Evolutionary conservation across 2,797 vertebrate species (phyloP), one percentile per base, ranked within the genome.

Genomic region (Spinibarbus caldwelli): DNA sequence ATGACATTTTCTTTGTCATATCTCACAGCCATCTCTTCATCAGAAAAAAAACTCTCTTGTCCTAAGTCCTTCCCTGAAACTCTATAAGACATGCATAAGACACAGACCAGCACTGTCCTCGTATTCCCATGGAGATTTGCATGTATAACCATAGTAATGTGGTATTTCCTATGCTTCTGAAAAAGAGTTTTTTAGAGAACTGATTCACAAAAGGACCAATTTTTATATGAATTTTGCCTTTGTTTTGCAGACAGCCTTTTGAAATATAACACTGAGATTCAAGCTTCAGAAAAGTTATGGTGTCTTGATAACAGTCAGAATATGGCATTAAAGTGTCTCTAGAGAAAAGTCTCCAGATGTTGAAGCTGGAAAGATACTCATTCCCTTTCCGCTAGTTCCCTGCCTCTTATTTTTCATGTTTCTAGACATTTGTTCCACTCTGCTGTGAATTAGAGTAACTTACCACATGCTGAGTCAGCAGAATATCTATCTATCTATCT

Each of bases 391-490:
- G 6, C 57, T 54, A n/a, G 23, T 66, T 84, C 67, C 34, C 45
- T 70, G 59, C 10, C 72, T 80, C 43, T 71, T 73, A 57, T 47
- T 81, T 82, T 81, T 84, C 66, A 66, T 64, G 43, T 54, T 66
- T 36, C 57, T 72, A 86, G 67, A 57, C 19, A 14, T 59, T 72
- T 76, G 45, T 84, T 75, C 47, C 68, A 64, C 36, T 82, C 52
- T 77, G 71, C 31, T 75, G 23, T 45, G 36, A 54, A 17, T 66
- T 7, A 68, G 6, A 59, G 19, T 59, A 62, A 88, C 82, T 75
- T 62, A 78, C 49, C 66, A 71, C 43, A 83, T 43, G 64, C 86
- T 87, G 86, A 90, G 73, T 91, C 84, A 78, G 64, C 47, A 45
- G 38, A 34, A 34, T 29, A 66, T 68, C 36, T 12, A 47, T 34